Percentiles rank a stretch among this genome's conserved stretches.
phyloP scores from a whole-genome alignment of 2,888 invertebrate genomes.

The Lepidochitona cinerea region DNA sequence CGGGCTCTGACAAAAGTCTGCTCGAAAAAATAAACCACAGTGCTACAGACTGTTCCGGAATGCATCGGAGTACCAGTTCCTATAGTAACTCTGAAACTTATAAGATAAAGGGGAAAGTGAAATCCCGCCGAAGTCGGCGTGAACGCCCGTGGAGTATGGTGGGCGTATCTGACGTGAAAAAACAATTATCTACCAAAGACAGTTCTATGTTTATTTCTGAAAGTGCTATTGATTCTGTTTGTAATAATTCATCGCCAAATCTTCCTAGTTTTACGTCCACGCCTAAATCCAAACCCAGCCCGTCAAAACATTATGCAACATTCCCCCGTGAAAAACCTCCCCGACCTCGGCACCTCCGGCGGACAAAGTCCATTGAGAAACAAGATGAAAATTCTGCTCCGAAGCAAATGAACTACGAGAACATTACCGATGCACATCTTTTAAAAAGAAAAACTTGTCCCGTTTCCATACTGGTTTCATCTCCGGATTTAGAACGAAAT shows the following conservation, averaged over 20 bases:
- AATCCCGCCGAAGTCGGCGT: not conserved
- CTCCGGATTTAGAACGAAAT: not conserved
- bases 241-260: constrained; percentile 11
- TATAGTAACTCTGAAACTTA: not conserved
- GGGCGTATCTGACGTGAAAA: constrained; percentile 81
- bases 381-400: constrained; percentile 3
- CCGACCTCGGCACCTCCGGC: constrained; percentile 26
- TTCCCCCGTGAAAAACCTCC: constrained; percentile 40
- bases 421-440: not conserved
- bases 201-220: constrained; percentile 87
- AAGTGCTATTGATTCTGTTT: constrained; percentile 86
- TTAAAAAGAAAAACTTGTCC: no score
- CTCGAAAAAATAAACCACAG: not conserved
- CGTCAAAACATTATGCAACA: constrained; percentile 28
- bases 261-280: constrained; percentile 23
- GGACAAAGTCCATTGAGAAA: constrained; percentile 34
- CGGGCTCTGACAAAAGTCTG: not conserved
- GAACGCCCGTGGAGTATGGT: constrained; percentile 90
- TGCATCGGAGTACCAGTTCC: not conserved
- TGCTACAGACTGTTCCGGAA: not conserved
- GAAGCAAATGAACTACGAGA: not conserved
- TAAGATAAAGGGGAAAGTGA: not conserved
- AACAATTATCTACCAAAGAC: constrained; percentile 67
- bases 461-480: not conserved
- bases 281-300: constrained; percentile 16